Percentiles rank a stretch among this genome's conserved stretches.
phyloP scores from a whole-genome alignment of 2,113 vertebrate genomes.

The Corvus hawaiiensis region DNA sequence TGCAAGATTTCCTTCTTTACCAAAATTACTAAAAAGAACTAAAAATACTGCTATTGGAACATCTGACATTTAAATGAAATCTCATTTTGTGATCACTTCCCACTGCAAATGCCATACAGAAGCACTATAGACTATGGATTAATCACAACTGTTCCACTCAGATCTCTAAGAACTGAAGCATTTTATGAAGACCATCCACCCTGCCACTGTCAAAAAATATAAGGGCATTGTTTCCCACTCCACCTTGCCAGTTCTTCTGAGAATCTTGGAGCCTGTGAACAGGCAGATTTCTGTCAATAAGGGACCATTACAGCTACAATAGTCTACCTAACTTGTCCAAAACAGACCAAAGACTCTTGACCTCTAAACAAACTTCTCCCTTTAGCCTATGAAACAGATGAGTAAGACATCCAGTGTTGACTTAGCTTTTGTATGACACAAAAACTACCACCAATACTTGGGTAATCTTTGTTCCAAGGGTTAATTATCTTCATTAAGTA shows the following conservation, averaged over 20 bases:
- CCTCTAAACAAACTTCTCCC: background rate
- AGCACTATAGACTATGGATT: background rate
- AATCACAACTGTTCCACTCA: background rate
- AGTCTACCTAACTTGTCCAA: background rate
- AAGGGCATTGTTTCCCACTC: background rate
- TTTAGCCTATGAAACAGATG: background rate
- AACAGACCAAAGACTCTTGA: background rate
- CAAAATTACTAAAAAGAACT: background rate
- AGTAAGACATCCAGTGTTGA: background rate
- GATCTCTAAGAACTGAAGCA: background rate
- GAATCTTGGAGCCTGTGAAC: background rate
- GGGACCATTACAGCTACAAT: background rate
- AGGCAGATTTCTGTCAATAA: background rate
- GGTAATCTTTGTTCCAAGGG: background rate
- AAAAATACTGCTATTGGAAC: background rate
- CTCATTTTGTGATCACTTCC: background rate
- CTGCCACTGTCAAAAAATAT: background rate
- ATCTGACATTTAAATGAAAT: background rate
- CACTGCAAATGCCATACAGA: background rate
- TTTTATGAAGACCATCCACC: background rate
- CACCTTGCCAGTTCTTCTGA: background rate
- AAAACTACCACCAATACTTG: background rate
- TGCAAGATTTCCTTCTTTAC: background rate
- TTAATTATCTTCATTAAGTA: background rate
- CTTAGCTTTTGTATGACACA: background rate